These are phyloP conservation scores for Muntiacus reevesi DNA, from an alignment of 2,113 vertebrate species.

Conservation along the genomic window DNA sequence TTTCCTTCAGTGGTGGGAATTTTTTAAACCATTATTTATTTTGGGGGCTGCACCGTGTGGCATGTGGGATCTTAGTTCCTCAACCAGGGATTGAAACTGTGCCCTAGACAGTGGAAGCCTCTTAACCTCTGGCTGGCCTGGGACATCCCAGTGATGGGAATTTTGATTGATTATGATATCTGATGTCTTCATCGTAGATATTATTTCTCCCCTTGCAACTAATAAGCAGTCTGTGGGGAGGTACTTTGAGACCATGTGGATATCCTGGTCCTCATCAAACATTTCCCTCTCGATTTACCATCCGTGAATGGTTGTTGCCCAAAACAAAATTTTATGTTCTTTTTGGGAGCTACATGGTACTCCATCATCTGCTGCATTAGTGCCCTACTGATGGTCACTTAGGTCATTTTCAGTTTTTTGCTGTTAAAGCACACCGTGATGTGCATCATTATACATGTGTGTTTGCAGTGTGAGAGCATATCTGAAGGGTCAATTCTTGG, in stretches of 20 bases:
- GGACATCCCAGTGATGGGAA: not conserved
- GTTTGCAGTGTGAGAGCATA: not conserved
- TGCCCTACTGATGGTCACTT: not conserved
- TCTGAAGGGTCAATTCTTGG: not conserved
- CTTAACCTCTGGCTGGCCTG: not conserved
- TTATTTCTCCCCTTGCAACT: not conserved
- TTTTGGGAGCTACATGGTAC: not conserved
- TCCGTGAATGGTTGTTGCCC: not conserved
- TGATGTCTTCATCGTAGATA: not conserved
- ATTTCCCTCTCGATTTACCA: not conserved
- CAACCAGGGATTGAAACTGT: not conserved
- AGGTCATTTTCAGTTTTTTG: not conserved
- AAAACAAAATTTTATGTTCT: not conserved
- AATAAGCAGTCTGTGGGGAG: not conserved
- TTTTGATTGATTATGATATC: not conserved
- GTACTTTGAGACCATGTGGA: not conserved
- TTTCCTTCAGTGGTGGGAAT: not conserved
- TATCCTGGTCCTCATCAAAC: not conserved
- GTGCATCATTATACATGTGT: not conserved
- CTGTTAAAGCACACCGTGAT: not conserved
- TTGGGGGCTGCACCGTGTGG: rapidly evolving
- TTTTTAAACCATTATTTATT: not conserved
- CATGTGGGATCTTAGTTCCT: not conserved
- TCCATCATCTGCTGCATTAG: not conserved
- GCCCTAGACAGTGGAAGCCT: not conserved